Evolutionary conservation across 1,140 invertebrate genomes (phyloP), one percentile per base, ranked within the genome.

Genomic region (Atopsyche davidsoni): DNA sequence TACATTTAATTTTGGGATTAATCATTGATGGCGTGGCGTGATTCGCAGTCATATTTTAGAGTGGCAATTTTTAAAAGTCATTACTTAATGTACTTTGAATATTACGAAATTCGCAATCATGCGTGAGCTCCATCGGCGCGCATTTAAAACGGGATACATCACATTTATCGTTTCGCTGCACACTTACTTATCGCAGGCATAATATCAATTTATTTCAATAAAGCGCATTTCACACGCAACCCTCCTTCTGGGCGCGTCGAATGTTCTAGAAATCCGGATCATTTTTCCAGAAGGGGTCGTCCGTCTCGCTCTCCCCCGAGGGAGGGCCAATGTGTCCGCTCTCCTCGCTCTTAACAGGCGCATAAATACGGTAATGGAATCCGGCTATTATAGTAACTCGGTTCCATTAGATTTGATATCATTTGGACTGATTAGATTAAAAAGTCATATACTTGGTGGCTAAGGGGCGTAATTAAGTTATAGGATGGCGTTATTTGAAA

Each of bases 351-450:
- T 7, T 41, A 47, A 51, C 39, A 34, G 22, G 34, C 53, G 38
- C 47, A 56, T 46, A 56, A 51, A 46, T 39, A 24, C 43, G 43
- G 42, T 52, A 57, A 57, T 57, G 55, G 50, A 57, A 57, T 57
- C 40, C 25, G 39, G 45, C 48, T 51, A 51, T 57, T 57, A 57
- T 49, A 46, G 31, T 49, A 19, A 22, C 44, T 42, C 36, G 46
- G 18, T 43, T 54, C 41, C 52, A 54, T 53, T 47, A 43, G 44
- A 46, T 51, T 35, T 34, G 35, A 47, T 51, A 55, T 55, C 47
- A 51, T 46, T 51, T 51, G 54, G 44, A 44, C 40, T 53, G 45
- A 57, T 57, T 57, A 41, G 55, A 57, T 57, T 57, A 53, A 57
- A 57, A 57, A 52, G 55, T 57, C 50, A 56, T 51, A 56, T 32